Base-by-base conservation (phyloP, 92 coral and sea anemone genomes). In the Porites lobata region DNA sequence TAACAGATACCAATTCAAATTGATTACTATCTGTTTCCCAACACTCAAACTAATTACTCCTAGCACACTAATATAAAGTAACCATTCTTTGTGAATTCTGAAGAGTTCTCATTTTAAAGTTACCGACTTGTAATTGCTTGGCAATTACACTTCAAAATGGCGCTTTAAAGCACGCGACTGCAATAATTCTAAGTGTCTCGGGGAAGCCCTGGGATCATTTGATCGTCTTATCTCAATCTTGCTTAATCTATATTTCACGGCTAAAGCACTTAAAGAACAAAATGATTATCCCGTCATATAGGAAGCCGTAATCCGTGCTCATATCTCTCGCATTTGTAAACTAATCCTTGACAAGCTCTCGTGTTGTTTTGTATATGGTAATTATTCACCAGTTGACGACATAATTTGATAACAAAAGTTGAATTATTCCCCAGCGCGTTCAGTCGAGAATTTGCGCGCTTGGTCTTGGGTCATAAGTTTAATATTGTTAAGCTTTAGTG, bases 391-490 rank as follows among this genome's bases (percentile, higher is more conserved):
- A n/a, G 87, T 74, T 84, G 87, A 71, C 43, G 80, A 74, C 87
- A 65, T 84, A 73, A 84, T 84, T 84, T 84, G 87, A 84, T 84
- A 84, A 84, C 81, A 84, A 84, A 84, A 26, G 80, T 84, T 75
- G 81, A 73, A 84, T 84, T 84, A 84, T 73, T 73, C 21, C 43
- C 7, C 26, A 7, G 69, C 69, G 78, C 56, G 69, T 13, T 38
- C n/a, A 74, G 51, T 68, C 32, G 75, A 18, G 21, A 17, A 65
- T 18, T 0, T 29, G 76, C 52, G 17, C 76, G 56, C 29, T 67
- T 54, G 68, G 56, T 6, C 22, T 56, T 52, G n/a, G 53, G 29
- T 14, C n/a, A 22, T 9, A 17, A 13, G 58, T 24, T 52, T 18
- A 13, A 18, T 70, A 1, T 20, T 38, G 20, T 53, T 53, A 5